These are phyloP conservation scores for Ericerus pela DNA, from an alignment of 1,140 invertebrate species.

Conservation along the genomic window DNA sequence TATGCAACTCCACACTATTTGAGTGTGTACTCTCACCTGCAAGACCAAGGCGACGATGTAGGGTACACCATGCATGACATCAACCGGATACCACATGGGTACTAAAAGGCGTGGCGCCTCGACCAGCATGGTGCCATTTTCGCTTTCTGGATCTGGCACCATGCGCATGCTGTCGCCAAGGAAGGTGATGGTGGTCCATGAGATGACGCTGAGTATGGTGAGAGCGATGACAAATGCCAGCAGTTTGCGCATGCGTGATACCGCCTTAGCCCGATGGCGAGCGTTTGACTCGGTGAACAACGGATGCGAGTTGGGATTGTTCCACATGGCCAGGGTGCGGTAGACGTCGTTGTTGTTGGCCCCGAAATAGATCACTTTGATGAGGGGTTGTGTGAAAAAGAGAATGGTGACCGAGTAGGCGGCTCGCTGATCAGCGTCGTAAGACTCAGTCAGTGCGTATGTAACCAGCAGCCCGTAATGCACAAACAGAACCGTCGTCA, in stretches of 20 bases:
- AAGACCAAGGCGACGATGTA: slow-evolving; percentile 48
- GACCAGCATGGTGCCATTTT: slow-evolving; percentile 47
- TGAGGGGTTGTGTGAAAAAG: slow-evolving; percentile 60
- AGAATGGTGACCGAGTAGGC: slow-evolving; percentile 65
- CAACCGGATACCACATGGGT: slow-evolving; percentile 58
- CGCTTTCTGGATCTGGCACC: slow-evolving; percentile 47
- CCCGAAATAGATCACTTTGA: slow-evolving; percentile 57
- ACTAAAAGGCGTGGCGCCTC: slow-evolving; percentile 55
- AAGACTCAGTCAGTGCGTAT: slow-evolving; percentile 51
- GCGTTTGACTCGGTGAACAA: slow-evolving; percentile 68
- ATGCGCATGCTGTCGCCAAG: slow-evolving; percentile 53
- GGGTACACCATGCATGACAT: slow-evolving; percentile 45
- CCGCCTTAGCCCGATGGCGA: slow-evolving; percentile 49
- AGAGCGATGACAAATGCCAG: slow-evolving; percentile 46
- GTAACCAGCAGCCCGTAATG: slow-evolving; percentile 38
- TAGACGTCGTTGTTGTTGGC: slow-evolving; percentile 57
- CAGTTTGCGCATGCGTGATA: slow-evolving; percentile 59
- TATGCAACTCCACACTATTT: too few species aligned
- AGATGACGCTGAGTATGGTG: slow-evolving; percentile 35
- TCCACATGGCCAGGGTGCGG: slow-evolving; percentile 29
- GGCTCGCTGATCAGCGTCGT: slow-evolving; percentile 63
- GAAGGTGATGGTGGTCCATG: slow-evolving; percentile 61
- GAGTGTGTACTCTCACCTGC: slow-evolving; percentile 38
- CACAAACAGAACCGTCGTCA: slow-evolving; percentile 19
- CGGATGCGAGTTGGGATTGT: slow-evolving; percentile 53